Evolutionary conservation across 2,888 invertebrate genomes (phyloP), one percentile per base, ranked within the genome.

Genomic region (Zygogramma bicolorata): DNA sequence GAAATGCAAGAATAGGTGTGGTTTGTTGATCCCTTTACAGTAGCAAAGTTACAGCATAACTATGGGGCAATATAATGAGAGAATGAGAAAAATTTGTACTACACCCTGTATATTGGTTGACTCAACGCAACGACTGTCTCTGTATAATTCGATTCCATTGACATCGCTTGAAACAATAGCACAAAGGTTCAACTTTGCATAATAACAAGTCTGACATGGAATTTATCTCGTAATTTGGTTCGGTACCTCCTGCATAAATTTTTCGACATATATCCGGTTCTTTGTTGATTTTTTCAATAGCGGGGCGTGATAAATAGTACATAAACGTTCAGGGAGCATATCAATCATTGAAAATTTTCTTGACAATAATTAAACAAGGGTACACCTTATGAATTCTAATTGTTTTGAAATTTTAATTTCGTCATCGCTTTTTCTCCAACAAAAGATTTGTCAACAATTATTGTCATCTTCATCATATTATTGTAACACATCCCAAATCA

Each of bases 161-260:
- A 53, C 53, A 53, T 53, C n/a, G 53, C 46, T 20, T 20, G 53
- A 53, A 53, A 53, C 53, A 53, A 53, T 27, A 6, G 53, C n/a
- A 53, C 53, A 53, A 53, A 53, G 53, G 53, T 53, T 4, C n/a
- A 53, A 53, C 27, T 22, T 7, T 25, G 53, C 53, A 53, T 53
- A 53, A 22, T 53, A 53, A 53, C 13, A n/a, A 53, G 53, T 53
- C 27, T 53, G 15, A 53, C 53, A 53, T 53, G 53, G 15, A 22
- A 25, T 53, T 53, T 53, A 53, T 53, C 53, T 53, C 27, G 63
- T 63, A 63, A 63, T 63, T 63, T 63, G 63, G 63, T 63, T 46
- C 46, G 63, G 42, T 63, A 63, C 46, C 63, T 46, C 63, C 29
- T 62, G 42, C 63, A 63, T 46, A 34, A 63, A 63, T 25, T 53